Evolutionary conservation across 2,888 invertebrate species (phyloP).

Genomic region (Drosophila differens): DNA sequence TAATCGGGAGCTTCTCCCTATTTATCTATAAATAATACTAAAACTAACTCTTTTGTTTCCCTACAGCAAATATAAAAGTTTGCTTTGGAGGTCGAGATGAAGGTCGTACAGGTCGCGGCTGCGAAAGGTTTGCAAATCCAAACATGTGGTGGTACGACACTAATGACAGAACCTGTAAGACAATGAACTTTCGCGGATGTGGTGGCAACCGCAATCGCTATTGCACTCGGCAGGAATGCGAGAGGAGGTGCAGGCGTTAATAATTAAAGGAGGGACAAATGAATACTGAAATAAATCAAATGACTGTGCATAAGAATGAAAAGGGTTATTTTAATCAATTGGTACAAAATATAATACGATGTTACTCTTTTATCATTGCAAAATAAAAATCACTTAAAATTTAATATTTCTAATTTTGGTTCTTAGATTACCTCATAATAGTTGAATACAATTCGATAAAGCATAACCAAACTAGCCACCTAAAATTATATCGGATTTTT

Average conservation of each 20-base stretch:
- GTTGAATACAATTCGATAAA: too few species aligned
- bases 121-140: neutral
- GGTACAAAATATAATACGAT: too few species aligned
- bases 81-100: neutral
- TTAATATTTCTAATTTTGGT: too few species aligned
- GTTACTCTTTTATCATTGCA: too few species aligned
- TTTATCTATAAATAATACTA: neutral
- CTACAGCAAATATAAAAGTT: neutral
- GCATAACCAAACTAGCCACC: too few species aligned
- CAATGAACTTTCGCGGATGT: slow-evolving; percentile 23
- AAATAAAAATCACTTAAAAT: too few species aligned
- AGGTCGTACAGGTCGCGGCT: neutral
- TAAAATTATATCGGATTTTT: too few species aligned
- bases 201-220: slow-evolving; percentile 24
- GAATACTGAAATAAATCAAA: neutral
- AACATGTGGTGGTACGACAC: slow-evolving; percentile 14
- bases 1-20: neutral
- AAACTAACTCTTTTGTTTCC: neutral
- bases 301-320: neutral
- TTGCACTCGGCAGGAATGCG: slow-evolving; percentile 5
- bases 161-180: neutral
- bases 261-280: neutral
- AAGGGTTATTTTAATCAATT: neutral
- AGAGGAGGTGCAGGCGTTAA: neutral
- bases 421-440: too few species aligned